These are phyloP conservation scores for Ochropleura plecta DNA, from an alignment of 2,888 invertebrate species.

Conservation along the genomic window DNA sequence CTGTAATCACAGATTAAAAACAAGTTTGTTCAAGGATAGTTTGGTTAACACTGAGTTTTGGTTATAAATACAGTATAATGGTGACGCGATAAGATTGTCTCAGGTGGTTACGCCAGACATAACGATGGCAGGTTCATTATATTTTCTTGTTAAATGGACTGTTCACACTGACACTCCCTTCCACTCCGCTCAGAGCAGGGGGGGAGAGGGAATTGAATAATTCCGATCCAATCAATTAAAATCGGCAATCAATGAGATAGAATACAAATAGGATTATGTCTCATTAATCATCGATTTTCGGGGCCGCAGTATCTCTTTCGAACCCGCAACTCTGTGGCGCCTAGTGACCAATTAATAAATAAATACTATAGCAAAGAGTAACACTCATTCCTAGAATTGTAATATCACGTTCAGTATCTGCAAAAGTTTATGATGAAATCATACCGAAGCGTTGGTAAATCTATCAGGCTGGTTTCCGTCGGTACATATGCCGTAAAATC, in stretches of 20 bases:
- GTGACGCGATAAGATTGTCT: constrained; percentile 52
- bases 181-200: too few species aligned
- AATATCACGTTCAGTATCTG: background rate
- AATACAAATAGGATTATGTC: too few species aligned
- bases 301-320: too few species aligned
- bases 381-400: background rate
- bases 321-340: background rate
- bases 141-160: constrained; percentile 3
- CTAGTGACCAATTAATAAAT: background rate
- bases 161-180: background rate
- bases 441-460: constrained; percentile 23
- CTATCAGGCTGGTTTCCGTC: constrained; percentile 12
- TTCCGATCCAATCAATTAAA: too few species aligned
- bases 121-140: constrained; percentile 6
- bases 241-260: too few species aligned
- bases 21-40: constrained; percentile 35
- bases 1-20: constrained; percentile 28
- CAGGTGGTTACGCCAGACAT: constrained; percentile 42
- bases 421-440: constrained; percentile 27
- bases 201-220: too few species aligned
- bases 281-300: too few species aligned
- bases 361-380: background rate
- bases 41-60: constrained; percentile 20
- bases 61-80: constrained; percentile 46
- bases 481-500: constrained; percentile 30